phyloP scores from a whole-genome alignment of 2,797 vertebrate species.

The Melopsittacus undulatus region DNA sequence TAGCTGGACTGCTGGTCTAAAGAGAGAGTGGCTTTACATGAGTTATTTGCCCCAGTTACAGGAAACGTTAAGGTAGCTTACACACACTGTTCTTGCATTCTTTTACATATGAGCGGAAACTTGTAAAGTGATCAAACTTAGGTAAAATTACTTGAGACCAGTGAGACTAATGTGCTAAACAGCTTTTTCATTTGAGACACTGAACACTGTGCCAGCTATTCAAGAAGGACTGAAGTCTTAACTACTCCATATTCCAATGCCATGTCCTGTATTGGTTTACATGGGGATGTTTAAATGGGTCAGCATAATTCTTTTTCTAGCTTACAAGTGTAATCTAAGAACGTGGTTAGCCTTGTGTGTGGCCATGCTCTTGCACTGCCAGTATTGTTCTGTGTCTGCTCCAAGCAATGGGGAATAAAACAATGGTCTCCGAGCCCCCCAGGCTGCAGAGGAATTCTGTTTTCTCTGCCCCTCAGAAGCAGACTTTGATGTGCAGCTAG shows the following conservation, averaged over 20 bases:
- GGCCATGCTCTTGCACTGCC: slow-evolving; percentile 14
- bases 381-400: slow-evolving; percentile 29
- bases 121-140: slow-evolving; percentile 55
- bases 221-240: slow-evolving; percentile 9
- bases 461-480: not conserved
- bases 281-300: slow-evolving; percentile 17
- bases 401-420: not conserved
- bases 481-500: not conserved
- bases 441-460: slow-evolving; percentile 14
- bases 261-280: slow-evolving; percentile 50
- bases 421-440: not conserved
- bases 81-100: slow-evolving; percentile 34
- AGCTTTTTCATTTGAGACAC: slow-evolving; percentile 35
- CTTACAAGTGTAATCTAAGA: slow-evolving; percentile 52
- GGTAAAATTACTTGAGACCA: slow-evolving; percentile 13
- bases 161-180: slow-evolving; percentile 52
- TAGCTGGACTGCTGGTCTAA: not conserved
- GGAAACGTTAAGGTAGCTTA: slow-evolving; percentile 32
- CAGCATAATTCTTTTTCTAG: slow-evolving; percentile 31
- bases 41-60: not conserved
- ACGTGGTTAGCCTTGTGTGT: slow-evolving; percentile 41
- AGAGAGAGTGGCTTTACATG: not conserved
- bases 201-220: slow-evolving; percentile 19
- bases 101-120: slow-evolving; percentile 42
- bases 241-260: slow-evolving; percentile 23